These are phyloP conservation scores for Nasonia vitripennis DNA, from an alignment of 1,140 invertebrate genomes.

Conservation along the genomic window DNA sequence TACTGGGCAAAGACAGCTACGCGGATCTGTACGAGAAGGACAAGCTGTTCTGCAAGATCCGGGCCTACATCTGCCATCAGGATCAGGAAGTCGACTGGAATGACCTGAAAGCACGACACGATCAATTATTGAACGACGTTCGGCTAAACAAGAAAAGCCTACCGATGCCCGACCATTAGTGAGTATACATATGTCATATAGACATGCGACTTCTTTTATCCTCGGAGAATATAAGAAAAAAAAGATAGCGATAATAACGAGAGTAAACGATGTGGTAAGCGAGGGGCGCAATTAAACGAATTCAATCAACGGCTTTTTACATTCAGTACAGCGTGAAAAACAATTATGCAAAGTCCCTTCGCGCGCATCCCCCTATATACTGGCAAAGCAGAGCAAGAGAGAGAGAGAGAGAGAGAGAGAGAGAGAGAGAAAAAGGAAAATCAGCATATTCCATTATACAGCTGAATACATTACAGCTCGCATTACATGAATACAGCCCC, in stretches of 20 bases:
- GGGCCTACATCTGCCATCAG: conserved; percentile 71
- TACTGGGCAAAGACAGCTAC: conserved; percentile 59
- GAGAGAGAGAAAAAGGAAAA: background rate
- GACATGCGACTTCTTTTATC: too few species aligned
- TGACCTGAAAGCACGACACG: conserved; percentile 68
- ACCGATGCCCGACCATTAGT: conserved; percentile 73
- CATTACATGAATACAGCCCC: too few species aligned
- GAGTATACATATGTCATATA: conserved; percentile 52
- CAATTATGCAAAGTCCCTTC: too few species aligned
- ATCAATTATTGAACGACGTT: conserved; percentile 63
- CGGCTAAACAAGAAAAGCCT: conserved; percentile 56
- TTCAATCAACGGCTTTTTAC: background rate
- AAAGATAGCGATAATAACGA: too few species aligned
- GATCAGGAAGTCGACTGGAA: conserved; percentile 70
- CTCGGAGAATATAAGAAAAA: too few species aligned
- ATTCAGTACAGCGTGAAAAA: background rate
- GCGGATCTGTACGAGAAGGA: conserved; percentile 69
- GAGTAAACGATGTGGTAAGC: background rate
- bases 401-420: background rate
- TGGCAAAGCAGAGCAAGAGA: background rate
- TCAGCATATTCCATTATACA: background rate
- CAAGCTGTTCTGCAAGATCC: conserved; percentile 71
- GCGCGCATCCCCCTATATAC: too few species aligned
- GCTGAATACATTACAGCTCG: too few species aligned
- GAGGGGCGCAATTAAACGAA: background rate